These are phyloP conservation scores for Semaprochilodus insignis DNA, from an alignment of 2,797 vertebrate species.

Conservation along the genomic window DNA sequence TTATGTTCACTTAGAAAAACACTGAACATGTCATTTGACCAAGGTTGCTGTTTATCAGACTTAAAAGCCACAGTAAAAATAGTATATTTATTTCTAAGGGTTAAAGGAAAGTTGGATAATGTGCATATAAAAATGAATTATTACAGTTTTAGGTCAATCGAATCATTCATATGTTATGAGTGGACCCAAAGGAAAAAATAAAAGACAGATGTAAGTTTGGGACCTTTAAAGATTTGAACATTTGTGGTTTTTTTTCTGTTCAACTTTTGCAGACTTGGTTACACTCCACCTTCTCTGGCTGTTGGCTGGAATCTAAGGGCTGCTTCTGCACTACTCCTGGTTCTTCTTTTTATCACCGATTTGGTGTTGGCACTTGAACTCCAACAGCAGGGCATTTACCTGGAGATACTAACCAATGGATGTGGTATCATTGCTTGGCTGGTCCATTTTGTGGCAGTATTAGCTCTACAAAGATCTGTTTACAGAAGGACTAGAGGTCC, in stretches of 20 bases:
- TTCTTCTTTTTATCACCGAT: slow-evolving; percentile 78
- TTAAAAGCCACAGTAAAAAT: too few species aligned
- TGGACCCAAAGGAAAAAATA: too few species aligned
- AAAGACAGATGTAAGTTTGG: too few species aligned
- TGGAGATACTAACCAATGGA: slow-evolving; percentile 82
- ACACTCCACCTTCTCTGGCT: slow-evolving; percentile 59
- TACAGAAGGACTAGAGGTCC: slow-evolving; percentile 81
- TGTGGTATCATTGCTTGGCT: slow-evolving; percentile 86
- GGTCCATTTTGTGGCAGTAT: slow-evolving; percentile 80
- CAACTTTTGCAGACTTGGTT: slow-evolving; percentile 59
- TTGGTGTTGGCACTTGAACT: slow-evolving; percentile 75
- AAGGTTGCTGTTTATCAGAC: too few species aligned
- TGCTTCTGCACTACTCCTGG: slow-evolving; percentile 73
- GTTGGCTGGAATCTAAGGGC: slow-evolving; percentile 86
- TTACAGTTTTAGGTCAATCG: too few species aligned
- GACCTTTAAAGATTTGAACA: too few species aligned
- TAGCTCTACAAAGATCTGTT: slow-evolving; percentile 74
- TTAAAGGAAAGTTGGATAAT: too few species aligned
- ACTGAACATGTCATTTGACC: too few species aligned
- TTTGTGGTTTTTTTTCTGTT: neutral
- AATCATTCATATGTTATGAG: too few species aligned
- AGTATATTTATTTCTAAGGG: too few species aligned
- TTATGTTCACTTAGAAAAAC: too few species aligned
- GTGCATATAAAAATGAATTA: too few species aligned
- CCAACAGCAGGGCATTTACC: slow-evolving; percentile 74